Percentiles rank a stretch among this genome's conserved stretches.
Conservation (phyloP, 2,113 vertebrate genomes). For the Sinocyclocheilus grahami region DNA sequence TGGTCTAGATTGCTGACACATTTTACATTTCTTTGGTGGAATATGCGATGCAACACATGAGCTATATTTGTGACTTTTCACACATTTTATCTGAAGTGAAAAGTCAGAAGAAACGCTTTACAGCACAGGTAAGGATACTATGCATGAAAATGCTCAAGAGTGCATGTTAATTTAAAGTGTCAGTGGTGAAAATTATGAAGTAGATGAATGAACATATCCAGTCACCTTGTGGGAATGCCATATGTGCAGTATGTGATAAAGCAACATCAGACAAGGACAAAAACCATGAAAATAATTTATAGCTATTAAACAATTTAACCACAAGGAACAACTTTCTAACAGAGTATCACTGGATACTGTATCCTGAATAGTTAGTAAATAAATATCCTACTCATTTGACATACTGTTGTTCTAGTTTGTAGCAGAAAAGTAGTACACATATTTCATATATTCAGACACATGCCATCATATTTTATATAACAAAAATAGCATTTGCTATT, state of each 20-base stretch:
- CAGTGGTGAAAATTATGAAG: background rate
- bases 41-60: background rate
- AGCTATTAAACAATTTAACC: background rate
- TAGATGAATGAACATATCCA: background rate
- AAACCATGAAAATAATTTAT: background rate
- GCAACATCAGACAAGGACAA: background rate
- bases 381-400: background rate
- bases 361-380: background rate
- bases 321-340: background rate
- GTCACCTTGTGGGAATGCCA: background rate
- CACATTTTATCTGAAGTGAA: background rate
- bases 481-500: background rate
- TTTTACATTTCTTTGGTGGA: background rate
- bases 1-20: background rate
- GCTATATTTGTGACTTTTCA: background rate
- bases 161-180: background rate
- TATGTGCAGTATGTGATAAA: background rate
- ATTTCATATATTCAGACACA: background rate
- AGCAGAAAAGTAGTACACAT: background rate
- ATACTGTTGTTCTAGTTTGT: background rate
- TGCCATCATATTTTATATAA: background rate
- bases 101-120: background rate
- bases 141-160: background rate
- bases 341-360: background rate
- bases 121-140: background rate